phyloP scores from a whole-genome alignment of 2,113 vertebrate genomes.

The Sceloporus tristichus region DNA sequence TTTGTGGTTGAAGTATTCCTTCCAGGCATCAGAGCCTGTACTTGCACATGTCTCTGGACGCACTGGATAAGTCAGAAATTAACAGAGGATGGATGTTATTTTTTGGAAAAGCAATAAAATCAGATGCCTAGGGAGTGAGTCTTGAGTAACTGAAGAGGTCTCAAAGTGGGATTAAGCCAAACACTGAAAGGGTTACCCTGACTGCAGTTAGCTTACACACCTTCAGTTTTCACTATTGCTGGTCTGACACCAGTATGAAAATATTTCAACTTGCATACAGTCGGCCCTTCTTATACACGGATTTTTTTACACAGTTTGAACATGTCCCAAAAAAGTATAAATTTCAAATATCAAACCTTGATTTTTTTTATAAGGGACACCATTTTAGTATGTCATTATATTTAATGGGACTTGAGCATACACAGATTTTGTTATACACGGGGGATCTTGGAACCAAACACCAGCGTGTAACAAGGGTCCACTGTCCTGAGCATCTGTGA shows the following conservation, averaged over 20 bases:
- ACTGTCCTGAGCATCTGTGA: too few species aligned
- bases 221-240: not conserved
- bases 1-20: conserved; percentile 76
- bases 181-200: not conserved
- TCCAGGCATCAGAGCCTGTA: conserved; percentile 88
- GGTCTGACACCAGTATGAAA: not conserved
- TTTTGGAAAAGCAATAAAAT: not conserved
- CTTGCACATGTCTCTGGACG: conserved; percentile 87
- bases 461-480: too few species aligned
- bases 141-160: not conserved
- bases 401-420: too few species aligned
- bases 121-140: accelerated
- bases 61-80: conserved; percentile 74
- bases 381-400: too few species aligned
- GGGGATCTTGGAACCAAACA: too few species aligned
- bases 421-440: too few species aligned
- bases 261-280: not conserved
- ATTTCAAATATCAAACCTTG: too few species aligned
- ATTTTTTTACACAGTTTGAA: too few species aligned
- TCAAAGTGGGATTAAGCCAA: not conserved
- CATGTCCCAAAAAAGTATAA: too few species aligned
- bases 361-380: too few species aligned
- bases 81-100: accelerated
- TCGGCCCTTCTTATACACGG: too few species aligned
- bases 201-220: not conserved